phyloP scores from a whole-genome alignment of 2,113 vertebrate species.

The Sprattus sprattus region DNA sequence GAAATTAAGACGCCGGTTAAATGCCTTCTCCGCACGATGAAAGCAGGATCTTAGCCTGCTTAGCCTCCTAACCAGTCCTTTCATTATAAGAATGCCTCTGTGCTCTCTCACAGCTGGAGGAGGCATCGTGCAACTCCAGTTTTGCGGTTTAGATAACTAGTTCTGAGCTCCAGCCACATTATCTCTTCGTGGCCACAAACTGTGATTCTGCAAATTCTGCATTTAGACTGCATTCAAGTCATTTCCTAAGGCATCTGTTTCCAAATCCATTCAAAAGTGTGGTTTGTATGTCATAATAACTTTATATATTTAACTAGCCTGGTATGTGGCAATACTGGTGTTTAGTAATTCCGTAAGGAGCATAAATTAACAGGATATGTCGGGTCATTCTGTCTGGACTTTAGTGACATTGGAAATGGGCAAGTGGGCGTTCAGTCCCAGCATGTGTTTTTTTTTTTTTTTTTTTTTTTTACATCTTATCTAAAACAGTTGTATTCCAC shows the following conservation, averaged over 20 bases:
- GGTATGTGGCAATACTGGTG: not conserved
- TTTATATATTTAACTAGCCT: not conserved
- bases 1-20: not conserved
- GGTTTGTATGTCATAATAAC: too few relatives aligned
- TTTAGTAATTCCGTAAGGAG: not conserved
- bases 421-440: not conserved
- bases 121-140: not conserved
- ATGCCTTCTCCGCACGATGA: slow-evolving; percentile 24
- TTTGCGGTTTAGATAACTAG: not conserved
- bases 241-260: not conserved
- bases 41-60: slow-evolving; percentile 10
- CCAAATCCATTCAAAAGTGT: too few relatives aligned
- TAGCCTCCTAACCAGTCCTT: slow-evolving; percentile 14
- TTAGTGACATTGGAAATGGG: not conserved
- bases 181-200: not conserved
- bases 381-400: too few relatives aligned
- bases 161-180: not conserved
- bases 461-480: too few relatives aligned
- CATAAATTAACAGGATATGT: not conserved
- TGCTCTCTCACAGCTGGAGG: not conserved
- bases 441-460: not conserved
- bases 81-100: not conserved
- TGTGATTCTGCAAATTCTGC: not conserved
- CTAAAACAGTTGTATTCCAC: not conserved
- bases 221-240: not conserved